Evolutionary conservation across 2,888 invertebrate species (phyloP), one percentile per base, ranked within the genome.

Genomic region (Lymantria dispar): DNA sequence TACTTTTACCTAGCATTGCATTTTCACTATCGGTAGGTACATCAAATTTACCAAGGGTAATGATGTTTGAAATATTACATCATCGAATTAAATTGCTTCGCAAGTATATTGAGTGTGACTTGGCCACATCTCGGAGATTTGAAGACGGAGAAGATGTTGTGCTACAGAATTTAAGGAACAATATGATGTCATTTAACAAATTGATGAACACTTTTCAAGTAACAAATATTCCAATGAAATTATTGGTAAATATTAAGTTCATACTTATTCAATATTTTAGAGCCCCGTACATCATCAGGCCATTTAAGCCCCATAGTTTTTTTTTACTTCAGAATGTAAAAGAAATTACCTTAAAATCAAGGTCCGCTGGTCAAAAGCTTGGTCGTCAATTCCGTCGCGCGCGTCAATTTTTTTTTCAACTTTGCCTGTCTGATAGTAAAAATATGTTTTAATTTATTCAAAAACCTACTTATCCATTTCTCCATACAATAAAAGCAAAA

Each of bases 61-160:
- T 50, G 38, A 38, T 50, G 39, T 46, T 50, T 50, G 50, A 50
- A 46, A 10, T 37, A 2, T 13, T 46, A 31, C 45, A 50, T 15
- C 31, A 22, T 3, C 45, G 50, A 33, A 39, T 46, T 42, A 50
- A 50, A n/a, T 30, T 46, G 31, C 46, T 50, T 42, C 50, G 50
- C 1, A 43, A 43, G 31, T 37, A 31, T 7, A 42, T 50, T 12
- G 43, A 46, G 8, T 13, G 12, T 12, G 31, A 39, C 7, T 46
- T 50, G 33, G 46, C 50, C 14, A 37, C 38, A 11, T 36, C 46
- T 22, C 46, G 46, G 0, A 14, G 50, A 33, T 46, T 50, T 22
- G 50, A 50, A 43, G 46, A 46, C 2, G 50, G 46, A 5, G 50
- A 50, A 39, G 22, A 13, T 12, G 15, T 46, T 13, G 11, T 50